Conservation (phyloP, 2,113 vertebrate genomes). For the Aix galericulata region DNA sequence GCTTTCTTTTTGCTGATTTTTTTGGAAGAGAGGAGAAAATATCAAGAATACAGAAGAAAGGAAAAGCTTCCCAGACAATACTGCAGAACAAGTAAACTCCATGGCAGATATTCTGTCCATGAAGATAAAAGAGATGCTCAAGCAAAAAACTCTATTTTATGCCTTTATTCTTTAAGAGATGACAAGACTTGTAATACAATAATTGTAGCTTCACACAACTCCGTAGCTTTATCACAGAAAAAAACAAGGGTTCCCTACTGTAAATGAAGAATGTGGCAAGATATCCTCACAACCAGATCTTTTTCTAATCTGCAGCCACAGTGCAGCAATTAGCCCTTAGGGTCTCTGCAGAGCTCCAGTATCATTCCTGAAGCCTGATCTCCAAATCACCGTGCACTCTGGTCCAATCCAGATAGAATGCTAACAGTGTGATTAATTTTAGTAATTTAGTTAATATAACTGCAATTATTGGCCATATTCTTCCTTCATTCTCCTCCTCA, state of each 20-base stretch:
- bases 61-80: slow-evolving; percentile 21
- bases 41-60: slow-evolving; percentile 1
- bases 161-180: neutral
- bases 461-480: neutral
- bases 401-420: neutral
- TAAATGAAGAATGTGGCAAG: neutral
- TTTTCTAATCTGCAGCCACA: neutral
- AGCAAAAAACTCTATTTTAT: neutral
- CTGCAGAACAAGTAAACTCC: neutral
- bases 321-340: neutral
- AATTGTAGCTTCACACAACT: neutral
- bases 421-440: neutral
- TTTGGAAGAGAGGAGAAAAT: slow-evolving; percentile 10
- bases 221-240: neutral
- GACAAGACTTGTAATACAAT: neutral
- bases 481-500: neutral
- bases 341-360: neutral
- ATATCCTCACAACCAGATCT: neutral
- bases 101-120: neutral
- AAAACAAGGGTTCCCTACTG: neutral
- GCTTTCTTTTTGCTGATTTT: neutral
- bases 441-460: neutral
- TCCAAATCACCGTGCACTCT: neutral
- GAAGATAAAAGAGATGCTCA: slow-evolving; percentile 33
- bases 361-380: neutral